Evolutionary conservation across 2,888 invertebrate genomes (phyloP), one percentile per base, ranked within the genome.

Genomic region (Acleris holmiana): DNA sequence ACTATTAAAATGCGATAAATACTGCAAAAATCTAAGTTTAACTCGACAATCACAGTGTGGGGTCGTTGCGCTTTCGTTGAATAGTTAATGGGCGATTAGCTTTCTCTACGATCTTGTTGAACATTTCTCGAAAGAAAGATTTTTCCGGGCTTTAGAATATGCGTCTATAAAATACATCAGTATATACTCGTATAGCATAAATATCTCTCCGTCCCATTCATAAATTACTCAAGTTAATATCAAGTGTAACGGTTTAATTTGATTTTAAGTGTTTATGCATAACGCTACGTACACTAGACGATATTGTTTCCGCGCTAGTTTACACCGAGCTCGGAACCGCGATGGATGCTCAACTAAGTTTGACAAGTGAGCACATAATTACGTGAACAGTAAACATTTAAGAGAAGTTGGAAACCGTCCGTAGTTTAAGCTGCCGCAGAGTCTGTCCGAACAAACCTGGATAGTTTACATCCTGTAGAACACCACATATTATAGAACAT

Each of bases 301-400:
- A 50, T 63, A 58, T 41, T 53, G 58, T 54, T 58, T 48, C 48
- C 58, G 25, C 53, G 25, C 41, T 53, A 58, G 53, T 53, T 58
- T 59, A 54, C 54, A 48, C 46, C 44, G 47, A 23, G 51, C 57
- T 13, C 58, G 18, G 40, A 56, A 48, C 48, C 19, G 41, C 44
- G 54, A 54, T 56, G 54, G 66, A 65, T 65, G 60, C 60, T 55
- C 55, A 65, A 55, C 65, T 46, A 46, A 65, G 59, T 65, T 65
- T 55, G 55, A 55, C 65, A 55, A 65, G 65, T 65, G 63, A 67
- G 58, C 58, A 63, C 59, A 63, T 67, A 67, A 66, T 67, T 67
- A 67, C 49, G 50, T 18, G 67, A 58, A 62, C 46, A 50, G 46
- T 59, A 67, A 63, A 67, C 63, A 67, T 67, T 54, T 61, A 41